phyloP scores from a whole-genome alignment of 2,113 vertebrate species.

The Mixornis gularis region DNA sequence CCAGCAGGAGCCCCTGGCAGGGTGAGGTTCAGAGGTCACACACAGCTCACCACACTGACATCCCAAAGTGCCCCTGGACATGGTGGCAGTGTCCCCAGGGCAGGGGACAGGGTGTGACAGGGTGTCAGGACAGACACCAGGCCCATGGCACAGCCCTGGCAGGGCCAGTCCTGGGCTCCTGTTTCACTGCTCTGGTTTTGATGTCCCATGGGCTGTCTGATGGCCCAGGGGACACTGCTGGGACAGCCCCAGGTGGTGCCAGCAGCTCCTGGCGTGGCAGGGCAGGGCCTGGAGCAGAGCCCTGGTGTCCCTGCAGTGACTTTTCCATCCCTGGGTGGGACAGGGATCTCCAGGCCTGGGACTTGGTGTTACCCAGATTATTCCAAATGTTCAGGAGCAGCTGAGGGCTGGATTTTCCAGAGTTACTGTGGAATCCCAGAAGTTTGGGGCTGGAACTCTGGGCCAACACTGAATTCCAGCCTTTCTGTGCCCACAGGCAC shows the following conservation, averaged over 20 bases:
- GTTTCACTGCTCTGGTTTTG: no score
- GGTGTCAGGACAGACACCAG: not conserved
- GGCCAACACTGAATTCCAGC: no score
- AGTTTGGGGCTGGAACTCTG: fast-evolving
- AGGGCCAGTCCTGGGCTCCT: not conserved
- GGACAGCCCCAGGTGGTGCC: not conserved
- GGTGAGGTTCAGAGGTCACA: not conserved
- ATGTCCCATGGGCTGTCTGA: fast-evolving
- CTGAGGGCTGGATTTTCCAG: not conserved
- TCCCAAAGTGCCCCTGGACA: not conserved
- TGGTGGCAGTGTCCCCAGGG: fast-evolving
- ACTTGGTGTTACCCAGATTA: fast-evolving
- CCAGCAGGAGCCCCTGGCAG: not conserved
- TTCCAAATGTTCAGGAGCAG: not conserved
- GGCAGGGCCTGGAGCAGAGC: not conserved
- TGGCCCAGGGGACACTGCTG: not conserved
- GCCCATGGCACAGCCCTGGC: not conserved
- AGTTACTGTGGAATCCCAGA: fast-evolving
- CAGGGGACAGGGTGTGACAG: fast-evolving
- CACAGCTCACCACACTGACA: fast-evolving
- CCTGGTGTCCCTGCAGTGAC: fast-evolving
- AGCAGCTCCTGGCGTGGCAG: not conserved
- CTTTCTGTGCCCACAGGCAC: no score
- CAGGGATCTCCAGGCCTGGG: fast-evolving
- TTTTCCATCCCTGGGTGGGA: not conserved